Evolutionary conservation across 2,113 vertebrate genomes (phyloP).

Genomic region (Macrotis lagotis): DNA sequence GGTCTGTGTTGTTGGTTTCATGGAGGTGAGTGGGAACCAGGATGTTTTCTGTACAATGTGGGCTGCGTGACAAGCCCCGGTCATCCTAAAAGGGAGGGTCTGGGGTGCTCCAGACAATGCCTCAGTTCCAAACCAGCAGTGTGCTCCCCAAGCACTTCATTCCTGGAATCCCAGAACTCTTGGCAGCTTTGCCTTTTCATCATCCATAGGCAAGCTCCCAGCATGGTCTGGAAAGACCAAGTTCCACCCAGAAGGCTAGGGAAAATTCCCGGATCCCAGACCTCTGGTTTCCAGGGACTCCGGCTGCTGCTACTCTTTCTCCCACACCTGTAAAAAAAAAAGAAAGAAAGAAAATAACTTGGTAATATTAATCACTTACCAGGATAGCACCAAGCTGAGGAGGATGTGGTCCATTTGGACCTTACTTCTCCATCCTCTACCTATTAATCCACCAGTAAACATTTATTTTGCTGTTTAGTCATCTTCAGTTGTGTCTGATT

Average conservation of each 20-base stretch:
- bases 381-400: not conserved
- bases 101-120: slow-evolving; percentile 76
- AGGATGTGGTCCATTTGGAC: not conserved
- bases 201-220: not conserved
- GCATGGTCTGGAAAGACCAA: not conserved
- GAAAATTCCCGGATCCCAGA: not conserved
- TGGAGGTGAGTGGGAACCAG: slow-evolving; percentile 82
- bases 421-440: not conserved
- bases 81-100: slow-evolving; percentile 81
- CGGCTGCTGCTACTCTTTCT: not conserved
- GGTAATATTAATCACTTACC: not conserved
- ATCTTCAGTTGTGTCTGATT: not conserved
- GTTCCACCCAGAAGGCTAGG: not conserved
- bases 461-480: not conserved
- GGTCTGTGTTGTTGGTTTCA: slow-evolving; percentile 78
- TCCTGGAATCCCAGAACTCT: not conserved
- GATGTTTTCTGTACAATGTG: slow-evolving; percentile 83
- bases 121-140: not conserved
- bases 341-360: too few relatives aligned
- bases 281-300: not conserved
- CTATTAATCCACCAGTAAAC: not conserved
- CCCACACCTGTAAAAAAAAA: not conserved
- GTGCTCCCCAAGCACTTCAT: slow-evolving; percentile 1
- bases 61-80: slow-evolving; percentile 85
- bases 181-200: not conserved